These are phyloP conservation scores for Melanotaenia duboulayi DNA, from an alignment of 2,113 vertebrate genomes.

Conservation along the genomic window DNA sequence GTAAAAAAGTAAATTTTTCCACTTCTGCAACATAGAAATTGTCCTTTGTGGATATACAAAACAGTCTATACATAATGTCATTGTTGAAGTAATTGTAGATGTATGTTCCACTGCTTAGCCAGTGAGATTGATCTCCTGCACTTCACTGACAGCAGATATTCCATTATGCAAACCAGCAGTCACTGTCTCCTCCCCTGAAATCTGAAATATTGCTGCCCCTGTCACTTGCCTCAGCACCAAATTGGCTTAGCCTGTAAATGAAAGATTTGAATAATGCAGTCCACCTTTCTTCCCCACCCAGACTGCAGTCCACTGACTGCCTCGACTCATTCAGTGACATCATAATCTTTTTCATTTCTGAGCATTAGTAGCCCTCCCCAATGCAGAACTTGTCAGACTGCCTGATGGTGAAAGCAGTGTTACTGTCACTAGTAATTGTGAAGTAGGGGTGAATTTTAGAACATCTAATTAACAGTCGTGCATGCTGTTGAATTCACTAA, in stretches of 20 bases:
- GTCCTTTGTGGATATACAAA: neutral
- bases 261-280: constrained; percentile 82
- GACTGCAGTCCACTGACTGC: too few relatives aligned
- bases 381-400: constrained; percentile 8
- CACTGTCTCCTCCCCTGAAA: constrained; percentile 69
- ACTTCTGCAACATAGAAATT: neutral
- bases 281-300: constrained; percentile 59
- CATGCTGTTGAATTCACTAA: neutral
- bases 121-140: constrained; percentile 71
- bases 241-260: constrained; percentile 83
- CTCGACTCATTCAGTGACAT: constrained; percentile 60
- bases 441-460: neutral
- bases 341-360: constrained; percentile 59
- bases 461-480: neutral
- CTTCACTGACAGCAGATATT: constrained; percentile 75
- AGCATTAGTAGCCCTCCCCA: neutral
- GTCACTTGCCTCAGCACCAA: constrained; percentile 73
- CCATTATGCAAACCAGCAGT: constrained; percentile 77
- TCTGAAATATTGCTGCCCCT: constrained; percentile 72
- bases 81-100: constrained; percentile 48
- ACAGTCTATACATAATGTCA: constrained; percentile 26
- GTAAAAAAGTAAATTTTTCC: too few relatives aligned
- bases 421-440: neutral
- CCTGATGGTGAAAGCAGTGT: neutral
- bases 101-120: constrained; percentile 51